These are phyloP conservation scores for Eudyptes chrysolophus DNA, from an alignment of 2,113 vertebrate species.

Conservation along the genomic window DNA sequence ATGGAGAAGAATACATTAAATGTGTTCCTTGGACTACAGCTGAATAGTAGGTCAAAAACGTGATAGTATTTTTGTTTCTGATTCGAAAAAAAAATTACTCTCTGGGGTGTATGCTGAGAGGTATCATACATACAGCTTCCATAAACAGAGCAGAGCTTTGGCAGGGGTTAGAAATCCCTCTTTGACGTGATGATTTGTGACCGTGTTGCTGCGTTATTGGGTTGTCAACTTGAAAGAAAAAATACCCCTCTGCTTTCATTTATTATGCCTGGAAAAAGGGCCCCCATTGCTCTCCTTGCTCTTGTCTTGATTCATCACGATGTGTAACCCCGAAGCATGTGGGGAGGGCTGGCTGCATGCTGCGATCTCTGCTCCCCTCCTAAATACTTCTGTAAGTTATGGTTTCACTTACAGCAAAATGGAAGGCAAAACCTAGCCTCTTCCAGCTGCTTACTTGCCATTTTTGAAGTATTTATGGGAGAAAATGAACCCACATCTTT, in stretches of 20 bases:
- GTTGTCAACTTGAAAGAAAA: not conserved
- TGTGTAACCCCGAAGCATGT: accelerated
- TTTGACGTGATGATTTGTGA: not conserved
- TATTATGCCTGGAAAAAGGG: not conserved
- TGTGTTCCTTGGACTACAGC: not conserved
- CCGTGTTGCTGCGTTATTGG: not conserved
- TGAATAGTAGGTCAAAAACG: not conserved
- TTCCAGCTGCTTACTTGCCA: not conserved
- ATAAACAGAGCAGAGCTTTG: not conserved
- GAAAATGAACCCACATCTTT: not conserved
- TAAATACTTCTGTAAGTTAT: not conserved
- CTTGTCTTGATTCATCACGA: not conserved
- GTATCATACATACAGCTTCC: not conserved
- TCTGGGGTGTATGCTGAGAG: not conserved
- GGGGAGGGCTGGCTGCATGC: not conserved
- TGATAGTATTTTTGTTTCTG: not conserved
- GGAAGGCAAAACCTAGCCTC: not conserved
- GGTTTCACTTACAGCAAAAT: not conserved
- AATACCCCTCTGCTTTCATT: not conserved
- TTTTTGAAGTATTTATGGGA: not conserved
- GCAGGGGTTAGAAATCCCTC: not conserved
- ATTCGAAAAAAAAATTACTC: not conserved
- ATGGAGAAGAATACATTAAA: not conserved
- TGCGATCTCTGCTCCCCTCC: not conserved
- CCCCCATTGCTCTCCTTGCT: not conserved